Evolutionary conservation across 2,888 invertebrate species (phyloP).

Genomic region (Agrotis clavis): DNA sequence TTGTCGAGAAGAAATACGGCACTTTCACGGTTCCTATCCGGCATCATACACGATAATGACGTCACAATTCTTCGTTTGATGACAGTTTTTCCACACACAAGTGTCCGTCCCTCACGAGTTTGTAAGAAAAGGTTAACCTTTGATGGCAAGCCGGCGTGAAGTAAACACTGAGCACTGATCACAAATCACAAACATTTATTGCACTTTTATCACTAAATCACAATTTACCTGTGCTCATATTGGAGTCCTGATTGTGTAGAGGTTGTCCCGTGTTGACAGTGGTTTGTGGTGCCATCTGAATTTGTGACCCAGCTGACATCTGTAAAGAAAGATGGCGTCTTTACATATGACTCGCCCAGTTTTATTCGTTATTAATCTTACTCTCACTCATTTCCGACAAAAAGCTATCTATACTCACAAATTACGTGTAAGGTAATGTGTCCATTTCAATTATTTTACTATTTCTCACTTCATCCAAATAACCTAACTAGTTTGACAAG

Average conservation of each 20-base stretch:
- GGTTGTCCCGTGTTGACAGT: slow-evolving; percentile 96
- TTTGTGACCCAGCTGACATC: slow-evolving; percentile 99
- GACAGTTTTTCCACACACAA: slow-evolving; percentile 79
- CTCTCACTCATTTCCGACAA: slow-evolving; percentile 69
- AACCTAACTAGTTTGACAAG: slow-evolving; percentile 91
- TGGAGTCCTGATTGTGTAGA: slow-evolving; percentile 98
- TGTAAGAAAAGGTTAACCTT: slow-evolving; percentile 79
- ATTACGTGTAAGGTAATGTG: slow-evolving; percentile 74
- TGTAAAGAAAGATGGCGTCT: slow-evolving; percentile 93
- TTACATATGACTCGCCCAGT: slow-evolving; percentile 90
- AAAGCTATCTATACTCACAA: slow-evolving; percentile 76
- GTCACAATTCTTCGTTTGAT: slow-evolving; percentile 86
- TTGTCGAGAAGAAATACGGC: slow-evolving; percentile 83
- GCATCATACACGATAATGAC: slow-evolving; percentile 88
- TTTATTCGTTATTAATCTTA: slow-evolving; percentile 74
- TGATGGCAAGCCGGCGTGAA: slow-evolving; percentile 76
- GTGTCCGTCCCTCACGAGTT: slow-evolving; percentile 78
- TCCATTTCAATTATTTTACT: slow-evolving; percentile 75
- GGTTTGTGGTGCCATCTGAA: slow-evolving; percentile 99
- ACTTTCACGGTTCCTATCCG: slow-evolving; percentile 89
- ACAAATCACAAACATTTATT: slow-evolving; percentile 83
- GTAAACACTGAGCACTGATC: slow-evolving; percentile 87
- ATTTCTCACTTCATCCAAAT: slow-evolving; percentile 81
- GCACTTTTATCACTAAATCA: slow-evolving; percentile 86
- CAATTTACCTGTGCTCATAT: slow-evolving; percentile 98